Evolutionary conservation across 2,797 vertebrate genomes (phyloP), one percentile per base, ranked within the genome.

Genomic region (Xyrichtys novacula): DNA sequence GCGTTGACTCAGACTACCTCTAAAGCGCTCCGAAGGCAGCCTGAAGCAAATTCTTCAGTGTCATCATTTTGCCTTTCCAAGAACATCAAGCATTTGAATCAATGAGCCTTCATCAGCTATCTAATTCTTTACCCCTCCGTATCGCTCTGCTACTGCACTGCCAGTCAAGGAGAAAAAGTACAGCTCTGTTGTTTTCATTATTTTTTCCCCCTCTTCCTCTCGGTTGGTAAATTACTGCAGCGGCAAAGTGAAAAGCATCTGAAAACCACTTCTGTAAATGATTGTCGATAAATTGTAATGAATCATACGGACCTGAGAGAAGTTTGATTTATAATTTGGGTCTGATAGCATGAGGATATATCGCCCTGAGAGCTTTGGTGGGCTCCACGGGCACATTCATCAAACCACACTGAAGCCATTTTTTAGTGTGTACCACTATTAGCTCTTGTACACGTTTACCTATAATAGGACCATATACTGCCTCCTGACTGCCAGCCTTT

Each of bases 201-300:
- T 76, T 66, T 78, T 56, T 31, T 14, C 8, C 6, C 14, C 43
- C 47, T 49, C 26, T 46, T 49, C 25, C 20, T 19, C 57, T 26
- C 2, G 36, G 28, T 87, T 88, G 84, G 81, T 92, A 90, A 94
- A 93, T 94, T 93, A 91, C 88, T 75, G 81, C 72, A 72, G 20
- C 62, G 17, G 64, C 79, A 76, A 89, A 92, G 87, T 93, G 91
- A 92, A 93, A 92, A 92, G 88, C 90, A 86, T 92, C 83, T 78
- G 88, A 92, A 91, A 94, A 89, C 80, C 86, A 90, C 91, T 91
- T 91, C 77, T 64, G 81, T 94, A 93, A 92, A 93, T 94, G 84
- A 94, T 91, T 78, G 86, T 78, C 69, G 81, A 92, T 93, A 90
- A 90, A 91, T 93, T 89, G 88, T 85, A 89, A 91, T 94, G 88